Evolutionary conservation across 2,797 vertebrate species (phyloP), one percentile per base, ranked within the genome.

Genomic region (Garrulus glandarius): DNA sequence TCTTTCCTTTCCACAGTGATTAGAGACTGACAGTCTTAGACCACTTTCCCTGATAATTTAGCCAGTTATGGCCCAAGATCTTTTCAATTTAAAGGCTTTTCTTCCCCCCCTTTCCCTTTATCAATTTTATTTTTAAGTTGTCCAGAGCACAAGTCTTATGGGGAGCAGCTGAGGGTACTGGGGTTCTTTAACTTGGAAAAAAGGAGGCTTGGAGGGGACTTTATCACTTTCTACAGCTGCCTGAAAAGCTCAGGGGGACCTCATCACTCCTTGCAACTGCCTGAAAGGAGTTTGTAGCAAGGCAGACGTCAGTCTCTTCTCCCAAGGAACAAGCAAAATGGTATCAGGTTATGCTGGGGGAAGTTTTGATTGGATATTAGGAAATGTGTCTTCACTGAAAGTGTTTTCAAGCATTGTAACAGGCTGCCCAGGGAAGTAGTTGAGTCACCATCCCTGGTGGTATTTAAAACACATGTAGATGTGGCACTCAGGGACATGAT

Each of bases 91-190:
- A 39, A 79, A 67, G 17, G 6, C 24, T 11, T 39, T n/a, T 53
- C 18, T 30, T 22, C 4, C 1, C 0, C 10, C 6, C 1, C 11
- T 16, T 83, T 65, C 8, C 21, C 65, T 60, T 15, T 64, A n/a
- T 69, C 16, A 74, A 20, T 70, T 94, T 84, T 57, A 34, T 47
- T 53, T 84, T 74, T 70, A 67, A 71, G 18, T 32, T 56, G 4
- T 27, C 20, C 19, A 32, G 26, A 53, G 15, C 15, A 60, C 18
- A 68, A 41, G 22, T 32, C 26, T 55, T 47, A 20, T 47, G 22
- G 68, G 26, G 37, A 60, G 41, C 26, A 67, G 21, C 26, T 60
- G 30, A 36, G 15, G 15, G 8, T 39, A 32, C 10, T 3, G 0
- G 10, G 5, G 5, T 32, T 74, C 14, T 53, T 74, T 34, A 53